These are phyloP conservation scores for Plecturocebus donacophilus DNA, from an alignment of 2,113 vertebrate genomes.

Conservation along the genomic window DNA sequence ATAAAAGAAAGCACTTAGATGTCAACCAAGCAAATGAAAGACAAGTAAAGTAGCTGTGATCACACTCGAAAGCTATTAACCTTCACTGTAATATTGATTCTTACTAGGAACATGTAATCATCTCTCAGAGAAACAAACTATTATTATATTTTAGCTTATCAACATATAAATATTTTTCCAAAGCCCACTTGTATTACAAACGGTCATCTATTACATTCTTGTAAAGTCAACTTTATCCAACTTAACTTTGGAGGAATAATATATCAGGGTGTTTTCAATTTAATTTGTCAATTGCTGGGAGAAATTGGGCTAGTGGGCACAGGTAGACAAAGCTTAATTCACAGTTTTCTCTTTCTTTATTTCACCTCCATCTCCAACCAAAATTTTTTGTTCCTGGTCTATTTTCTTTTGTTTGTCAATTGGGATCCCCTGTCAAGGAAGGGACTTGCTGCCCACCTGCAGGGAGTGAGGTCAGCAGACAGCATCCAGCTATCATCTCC, in stretches of 20 bases:
- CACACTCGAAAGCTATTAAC: neutral
- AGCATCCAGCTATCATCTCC: neutral
- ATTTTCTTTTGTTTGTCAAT: neutral
- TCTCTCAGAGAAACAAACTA: neutral
- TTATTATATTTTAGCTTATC: conserved; percentile 5
- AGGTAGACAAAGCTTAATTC: neutral
- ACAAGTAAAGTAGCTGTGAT: neutral
- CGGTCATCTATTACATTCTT: neutral
- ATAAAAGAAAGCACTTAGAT: conserved; percentile 6
- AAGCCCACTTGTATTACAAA: neutral
- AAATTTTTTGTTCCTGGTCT: neutral
- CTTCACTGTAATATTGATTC: conserved; percentile 11
- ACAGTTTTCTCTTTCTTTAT: neutral
- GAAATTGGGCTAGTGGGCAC: neutral
- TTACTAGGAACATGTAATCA: neutral
- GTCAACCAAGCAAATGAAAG: conserved; percentile 35
- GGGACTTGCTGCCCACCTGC: neutral
- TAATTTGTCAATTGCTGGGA: neutral
- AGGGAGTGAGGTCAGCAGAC: neutral
- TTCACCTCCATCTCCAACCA: neutral
- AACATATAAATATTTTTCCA: neutral
- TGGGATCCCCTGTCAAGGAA: neutral
- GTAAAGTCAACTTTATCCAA: neutral
- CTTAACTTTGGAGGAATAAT: neutral
- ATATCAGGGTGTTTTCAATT: neutral